Conservation (phyloP, 1,140 invertebrate genomes). For the honey bee (Apis mellifera) region DNA sequence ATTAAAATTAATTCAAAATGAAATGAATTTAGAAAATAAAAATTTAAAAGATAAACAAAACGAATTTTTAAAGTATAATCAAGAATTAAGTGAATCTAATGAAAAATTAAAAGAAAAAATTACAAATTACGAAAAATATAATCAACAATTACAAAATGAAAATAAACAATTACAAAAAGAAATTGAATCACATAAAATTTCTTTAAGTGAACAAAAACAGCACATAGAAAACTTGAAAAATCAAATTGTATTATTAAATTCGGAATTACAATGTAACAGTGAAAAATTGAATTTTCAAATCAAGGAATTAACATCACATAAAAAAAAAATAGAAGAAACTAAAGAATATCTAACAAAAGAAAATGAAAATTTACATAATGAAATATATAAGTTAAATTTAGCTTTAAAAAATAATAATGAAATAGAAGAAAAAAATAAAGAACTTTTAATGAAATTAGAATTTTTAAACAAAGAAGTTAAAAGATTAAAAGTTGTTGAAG, state of each 20-base stretch:
- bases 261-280: slow-evolving; percentile 35
- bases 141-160: slow-evolving; percentile 33
- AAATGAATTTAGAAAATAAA: slow-evolving; percentile 62
- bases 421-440: slow-evolving; percentile 43
- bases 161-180: slow-evolving; percentile 7
- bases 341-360: slow-evolving; percentile 61
- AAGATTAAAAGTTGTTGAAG: slow-evolving; percentile 51
- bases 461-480: slow-evolving; percentile 28
- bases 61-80: slow-evolving; percentile 65
- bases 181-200: slow-evolving; percentile 25
- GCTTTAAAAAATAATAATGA: slow-evolving; percentile 34
- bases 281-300: slow-evolving; percentile 45
- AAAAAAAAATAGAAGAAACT: slow-evolving; percentile 63
- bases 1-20: slow-evolving; percentile 44
- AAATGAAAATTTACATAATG: slow-evolving; percentile 43
- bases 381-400: slow-evolving; percentile 48
- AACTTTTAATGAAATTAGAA: slow-evolving; percentile 19
- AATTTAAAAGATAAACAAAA: slow-evolving; percentile 68
- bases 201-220: slow-evolving; percentile 25
- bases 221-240: slow-evolving; percentile 34
- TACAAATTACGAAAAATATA: slow-evolving; percentile 31
- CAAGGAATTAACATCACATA: slow-evolving; percentile 52
- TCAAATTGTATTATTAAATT: slow-evolving; percentile 36
- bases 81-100: slow-evolving; percentile 63
- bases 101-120: slow-evolving; percentile 51